These are phyloP conservation scores for Hypanus sabinus DNA, from an alignment of 2,113 vertebrate genomes.

Conservation along the genomic window DNA sequence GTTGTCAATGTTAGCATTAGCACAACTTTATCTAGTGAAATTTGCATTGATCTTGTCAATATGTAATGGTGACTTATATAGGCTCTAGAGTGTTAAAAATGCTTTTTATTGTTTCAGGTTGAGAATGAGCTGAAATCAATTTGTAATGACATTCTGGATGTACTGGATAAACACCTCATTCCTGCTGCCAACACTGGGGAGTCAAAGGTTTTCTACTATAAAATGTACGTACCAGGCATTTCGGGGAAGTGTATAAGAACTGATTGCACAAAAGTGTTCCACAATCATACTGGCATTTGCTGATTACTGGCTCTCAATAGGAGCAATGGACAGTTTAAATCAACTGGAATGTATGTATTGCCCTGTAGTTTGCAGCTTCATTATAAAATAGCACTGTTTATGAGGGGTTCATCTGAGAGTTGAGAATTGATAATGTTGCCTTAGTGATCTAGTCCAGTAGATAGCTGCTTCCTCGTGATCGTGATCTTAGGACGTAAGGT, in stretches of 20 bases:
- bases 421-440: no score
- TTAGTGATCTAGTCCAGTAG: no score
- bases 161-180: conserved; percentile 96
- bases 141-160: conserved; percentile 94
- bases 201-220: conserved; percentile 99
- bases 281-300: no score
- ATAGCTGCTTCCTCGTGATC: neutral
- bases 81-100: neutral
- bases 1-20: no score
- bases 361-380: no score
- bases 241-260: neutral
- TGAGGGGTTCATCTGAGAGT: neutral
- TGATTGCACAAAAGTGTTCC: neutral
- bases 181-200: conserved; percentile 90
- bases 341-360: no score
- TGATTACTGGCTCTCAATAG: no score
- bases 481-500: neutral
- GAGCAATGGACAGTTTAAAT: no score
- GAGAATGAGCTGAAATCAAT: conserved; percentile 92
- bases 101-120: conserved; percentile 61
- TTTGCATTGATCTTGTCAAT: neutral
- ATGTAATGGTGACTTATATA: neutral
- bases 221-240: conserved; percentile 77
- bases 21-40: no score
- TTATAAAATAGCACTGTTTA: neutral